phyloP scores from a whole-genome alignment of 2,113 vertebrate species.

The Psophia crepitans region DNA sequence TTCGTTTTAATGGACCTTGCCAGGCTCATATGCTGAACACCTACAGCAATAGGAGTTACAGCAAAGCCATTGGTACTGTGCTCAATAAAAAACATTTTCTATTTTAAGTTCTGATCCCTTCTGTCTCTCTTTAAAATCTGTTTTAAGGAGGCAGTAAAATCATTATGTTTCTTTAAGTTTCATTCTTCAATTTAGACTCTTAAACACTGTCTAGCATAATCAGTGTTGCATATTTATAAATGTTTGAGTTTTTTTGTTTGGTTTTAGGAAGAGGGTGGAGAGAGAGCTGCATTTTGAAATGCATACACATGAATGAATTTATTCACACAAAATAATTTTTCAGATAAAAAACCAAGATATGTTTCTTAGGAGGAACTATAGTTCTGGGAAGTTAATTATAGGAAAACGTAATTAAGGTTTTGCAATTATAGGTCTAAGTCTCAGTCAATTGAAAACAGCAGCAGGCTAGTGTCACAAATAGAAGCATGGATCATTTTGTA shows the following conservation, averaged over 20 bases:
- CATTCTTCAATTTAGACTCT: background rate
- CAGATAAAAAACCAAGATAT: background rate
- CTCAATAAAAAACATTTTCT: background rate
- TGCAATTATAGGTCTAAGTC: background rate
- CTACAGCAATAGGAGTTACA: background rate
- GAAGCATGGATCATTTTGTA: slow-evolving; percentile 7
- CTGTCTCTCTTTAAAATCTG: background rate
- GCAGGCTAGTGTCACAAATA: background rate
- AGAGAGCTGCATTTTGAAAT: background rate
- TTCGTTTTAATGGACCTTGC: background rate
- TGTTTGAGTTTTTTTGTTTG: background rate
- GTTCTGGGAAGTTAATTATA: slow-evolving; percentile 7
- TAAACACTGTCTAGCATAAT: background rate
- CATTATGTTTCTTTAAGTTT: background rate
- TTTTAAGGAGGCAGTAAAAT: background rate
- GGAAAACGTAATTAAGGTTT: slow-evolving; percentile 33
- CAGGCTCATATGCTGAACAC: background rate
- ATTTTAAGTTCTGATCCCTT: background rate
- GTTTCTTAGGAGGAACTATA: background rate
- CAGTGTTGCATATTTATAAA: background rate
- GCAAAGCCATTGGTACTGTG: background rate
- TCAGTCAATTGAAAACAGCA: slow-evolving; percentile 29
- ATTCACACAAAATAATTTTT: slow-evolving; percentile 7
- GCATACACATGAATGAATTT: background rate
- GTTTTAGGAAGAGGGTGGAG: background rate